These are phyloP conservation scores for Cyprinella venusta DNA, from an alignment of 2,797 vertebrate species.

Conservation along the genomic window DNA sequence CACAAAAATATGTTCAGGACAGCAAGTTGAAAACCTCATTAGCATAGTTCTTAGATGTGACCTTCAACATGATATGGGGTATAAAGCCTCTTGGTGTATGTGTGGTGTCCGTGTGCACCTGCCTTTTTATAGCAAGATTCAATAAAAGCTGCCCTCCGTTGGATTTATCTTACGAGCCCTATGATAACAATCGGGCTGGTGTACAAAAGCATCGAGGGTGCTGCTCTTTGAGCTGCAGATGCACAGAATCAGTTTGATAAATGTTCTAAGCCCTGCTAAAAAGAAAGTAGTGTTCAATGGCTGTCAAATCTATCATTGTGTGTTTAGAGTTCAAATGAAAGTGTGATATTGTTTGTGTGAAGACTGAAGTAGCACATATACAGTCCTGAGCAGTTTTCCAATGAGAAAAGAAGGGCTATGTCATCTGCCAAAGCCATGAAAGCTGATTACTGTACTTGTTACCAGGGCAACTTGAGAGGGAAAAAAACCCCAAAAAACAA, in stretches of 20 bases:
- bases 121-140: constrained; percentile 57
- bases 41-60: constrained; percentile 59
- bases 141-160: constrained; percentile 56
- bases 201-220: constrained; percentile 42
- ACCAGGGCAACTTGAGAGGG: constrained; percentile 3
- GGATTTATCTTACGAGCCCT: constrained; percentile 59
- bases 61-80: constrained; percentile 55
- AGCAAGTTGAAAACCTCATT: constrained; percentile 53
- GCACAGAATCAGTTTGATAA: constrained; percentile 43
- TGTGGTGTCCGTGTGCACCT: constrained; percentile 26
- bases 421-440: constrained; percentile 9
- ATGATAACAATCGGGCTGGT: constrained; percentile 55
- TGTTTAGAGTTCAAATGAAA: background rate
- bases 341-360: background rate
- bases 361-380: background rate
- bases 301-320: constrained; percentile 32
- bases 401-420: constrained; percentile 3
- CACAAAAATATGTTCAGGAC: constrained; percentile 41
- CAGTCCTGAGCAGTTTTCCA: background rate
- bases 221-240: constrained; percentile 8
- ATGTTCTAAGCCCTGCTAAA: constrained; percentile 22
- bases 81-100: constrained; percentile 30
- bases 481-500: no score
- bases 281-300: background rate
- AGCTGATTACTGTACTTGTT: background rate